Base-by-base conservation (phyloP, 1,140 invertebrate species). In the Drosophila equinoxialis region DNA sequence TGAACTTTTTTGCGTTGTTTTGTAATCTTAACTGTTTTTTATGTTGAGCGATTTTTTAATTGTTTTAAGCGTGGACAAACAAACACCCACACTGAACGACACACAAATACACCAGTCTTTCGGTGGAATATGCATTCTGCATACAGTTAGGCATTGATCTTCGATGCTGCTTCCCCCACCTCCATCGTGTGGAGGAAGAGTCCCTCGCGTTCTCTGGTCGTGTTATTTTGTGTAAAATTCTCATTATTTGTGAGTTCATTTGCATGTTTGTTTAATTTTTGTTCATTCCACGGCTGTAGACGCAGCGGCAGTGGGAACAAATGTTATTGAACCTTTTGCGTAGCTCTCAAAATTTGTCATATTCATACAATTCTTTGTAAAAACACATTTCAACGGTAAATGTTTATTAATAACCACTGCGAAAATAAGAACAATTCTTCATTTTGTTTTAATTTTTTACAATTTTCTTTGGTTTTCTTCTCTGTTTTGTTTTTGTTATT, bases 1-100 rank as follows among this genome's bases (percentile, higher is more conserved):
- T 83, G 84, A 87, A 89, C 84, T 77, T 87, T 89, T 87, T 89
- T 78, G 77, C 83, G 77, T 78, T 83, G 84, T 87, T 87, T 87
- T 83, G 84, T 87, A 89, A 87, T 89, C 84, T 72, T 65, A 70
- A 77, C 63, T 76, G 23, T 86, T 68, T 79, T 51, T 51, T 51
- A 51, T 79, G 62, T 39, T 39, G 67, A 64, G 74, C 20, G 64
- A 68, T 72, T 64, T 71, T 74, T 68, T 77, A 68, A 85, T 85
- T 85, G 81, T 73, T 80, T 80, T 55, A 26, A 80, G 68, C 51
- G 66, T 68, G 62, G 65, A 65, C 70, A 65, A 51, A 62, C 26
- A 67, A 41, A 37, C 42, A 68, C 35, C 7, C 35, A 37, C 42
- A 23, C 20, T 23, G 20, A 23, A 23, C 1, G 20, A 23, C 20